These are phyloP conservation scores for Acanthosepion lycidas DNA, from an alignment of 2,888 invertebrate species.

Conservation along the genomic window DNA sequence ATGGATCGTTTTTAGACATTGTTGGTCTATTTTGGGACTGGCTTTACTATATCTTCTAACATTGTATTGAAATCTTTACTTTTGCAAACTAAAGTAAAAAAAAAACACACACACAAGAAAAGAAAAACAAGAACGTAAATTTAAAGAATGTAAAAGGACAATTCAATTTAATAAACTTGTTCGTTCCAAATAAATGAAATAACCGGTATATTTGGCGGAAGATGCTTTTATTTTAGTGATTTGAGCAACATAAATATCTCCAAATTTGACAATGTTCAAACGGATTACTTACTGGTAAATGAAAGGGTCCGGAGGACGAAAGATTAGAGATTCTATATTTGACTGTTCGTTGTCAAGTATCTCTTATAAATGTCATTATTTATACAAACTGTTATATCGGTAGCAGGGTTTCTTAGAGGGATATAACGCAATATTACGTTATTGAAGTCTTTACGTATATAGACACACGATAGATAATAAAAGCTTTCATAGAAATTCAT, in stretches of 20 bases:
- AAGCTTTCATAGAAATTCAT: no score
- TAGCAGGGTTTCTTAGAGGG: no score
- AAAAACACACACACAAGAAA: not conserved
- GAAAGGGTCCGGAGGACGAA: not conserved
- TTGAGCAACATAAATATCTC: not conserved
- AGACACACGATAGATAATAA: no score
- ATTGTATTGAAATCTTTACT: not conserved
- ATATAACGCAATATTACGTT: no score
- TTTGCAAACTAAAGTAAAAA: not conserved
- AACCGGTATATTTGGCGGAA: not conserved
- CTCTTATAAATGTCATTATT: no score
- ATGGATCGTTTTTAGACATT: slow-evolving; percentile 11
- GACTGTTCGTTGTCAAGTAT: not conserved
- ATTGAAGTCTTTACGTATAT: no score
- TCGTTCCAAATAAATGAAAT: not conserved
- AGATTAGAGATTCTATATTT: not conserved
- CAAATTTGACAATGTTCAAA: not conserved
- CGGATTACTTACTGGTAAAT: not conserved
- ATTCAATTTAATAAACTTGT: not conserved
- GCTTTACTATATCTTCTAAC: not conserved
- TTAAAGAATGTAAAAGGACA: no score
- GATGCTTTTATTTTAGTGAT: not conserved
- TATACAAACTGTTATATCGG: no score
- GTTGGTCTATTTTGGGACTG: not conserved
- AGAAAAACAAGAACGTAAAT: not conserved